A percentile compares a stretch with the other conserved stretches of the same genome.
Conservation (phyloP, 2,888 invertebrate genomes). For the Calameuta filiformis region DNA sequence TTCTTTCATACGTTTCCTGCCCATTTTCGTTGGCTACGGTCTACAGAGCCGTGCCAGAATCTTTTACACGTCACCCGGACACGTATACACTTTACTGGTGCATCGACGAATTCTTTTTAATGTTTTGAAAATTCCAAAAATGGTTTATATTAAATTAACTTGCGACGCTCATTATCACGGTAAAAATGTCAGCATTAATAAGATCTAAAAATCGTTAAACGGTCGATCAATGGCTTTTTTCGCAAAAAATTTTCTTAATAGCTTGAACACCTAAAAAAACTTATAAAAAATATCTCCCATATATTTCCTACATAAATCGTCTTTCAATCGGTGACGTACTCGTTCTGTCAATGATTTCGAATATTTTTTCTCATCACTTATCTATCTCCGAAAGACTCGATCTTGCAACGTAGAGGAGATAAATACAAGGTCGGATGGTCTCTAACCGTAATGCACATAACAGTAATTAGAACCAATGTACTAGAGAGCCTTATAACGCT, state of each 20-base stretch:
- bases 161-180: no score
- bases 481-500: constrained; percentile 4
- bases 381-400: not conserved
- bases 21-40: not conserved
- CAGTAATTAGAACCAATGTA: constrained; percentile 2
- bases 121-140: not conserved
- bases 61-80: not conserved
- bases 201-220: not conserved
- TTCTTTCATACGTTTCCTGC: constrained; percentile 1
- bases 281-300: not conserved
- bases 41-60: not conserved
- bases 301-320: not conserved
- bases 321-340: no score
- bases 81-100: not conserved
- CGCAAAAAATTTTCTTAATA: not conserved
- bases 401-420: constrained; percentile 7
- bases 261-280: no score
- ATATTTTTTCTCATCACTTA: no score
- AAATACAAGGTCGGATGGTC: constrained; percentile 10
- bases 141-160: not conserved
- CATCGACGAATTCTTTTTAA: not conserved
- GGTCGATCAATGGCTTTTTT: not conserved
- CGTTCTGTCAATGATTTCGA: no score
- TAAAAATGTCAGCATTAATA: not conserved
- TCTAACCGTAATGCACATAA: not conserved